Evolutionary conservation across 2,888 invertebrate species (phyloP), one percentile per base, ranked within the genome.

Genomic region (Morinoia aosen): DNA sequence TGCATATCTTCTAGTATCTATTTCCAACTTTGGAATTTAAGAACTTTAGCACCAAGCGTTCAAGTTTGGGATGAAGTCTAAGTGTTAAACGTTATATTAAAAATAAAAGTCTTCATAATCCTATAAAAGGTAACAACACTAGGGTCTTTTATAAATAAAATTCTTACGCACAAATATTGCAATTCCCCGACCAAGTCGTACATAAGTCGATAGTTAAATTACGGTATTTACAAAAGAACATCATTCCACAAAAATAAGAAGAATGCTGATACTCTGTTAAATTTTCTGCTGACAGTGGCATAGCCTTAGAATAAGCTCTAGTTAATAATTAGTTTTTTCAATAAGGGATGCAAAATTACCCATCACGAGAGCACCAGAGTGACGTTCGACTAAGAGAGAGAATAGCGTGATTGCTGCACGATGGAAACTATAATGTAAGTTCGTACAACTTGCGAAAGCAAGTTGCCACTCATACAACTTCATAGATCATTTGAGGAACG

Each of bases 131-230:
- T 90, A 90, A 90, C 90, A 90, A 90, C 40, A 40, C 39, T 12
- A 40, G 48, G 16, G 90, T 90, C 90, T 90, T 90, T 90, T 90
- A 90, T 90, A 48, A 90, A 90, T 48, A 90, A 16, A 40, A 90
- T 39, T 57, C 93, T 93, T 93, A 93, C n/a, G 33, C 12, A 56
- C 93, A 58, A 93, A 57, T 93, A 93, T 93, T 93, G 93, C 93
- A 93, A 56, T 93, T 57, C 25, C 93, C 93, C 93, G 57, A 57
- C 93, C 93, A 57, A 39, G 39, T 76, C 76, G 76, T 76, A 76
- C 76, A 76, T 2, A 76, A 76, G 76, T 76, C 25, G 25, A 25
- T 64, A 25, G 25, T 64, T 19, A 64, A 64, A 64, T 64, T 64
- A 64, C 64, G 25, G 2, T 76, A 76, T 76, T 76, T 76, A 76